Base-by-base conservation (phyloP, 2,113 vertebrate genomes). In the Prunella fulvescens region DNA sequence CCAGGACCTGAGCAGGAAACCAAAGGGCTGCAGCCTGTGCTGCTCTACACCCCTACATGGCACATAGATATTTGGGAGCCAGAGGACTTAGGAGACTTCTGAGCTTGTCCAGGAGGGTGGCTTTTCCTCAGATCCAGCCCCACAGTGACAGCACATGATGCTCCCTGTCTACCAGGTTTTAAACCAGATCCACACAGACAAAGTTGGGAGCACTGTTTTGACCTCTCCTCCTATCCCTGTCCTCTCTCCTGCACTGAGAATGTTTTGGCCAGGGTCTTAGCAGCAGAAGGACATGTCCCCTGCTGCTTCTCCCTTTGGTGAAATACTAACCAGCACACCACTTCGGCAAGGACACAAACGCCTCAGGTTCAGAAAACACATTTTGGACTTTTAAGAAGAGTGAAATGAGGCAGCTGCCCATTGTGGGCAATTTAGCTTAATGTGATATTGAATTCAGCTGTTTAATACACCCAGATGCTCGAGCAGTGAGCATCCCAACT, bases 401-500 rank as follows among this genome's bases (percentile, higher is more conserved):
- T 51, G 39, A 91, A 88, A 90, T 58, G 85, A 88, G 87, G 79
- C 85, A 90, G 92, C 90, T 93, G 90, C 77, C 93, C 81, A 93
- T 66, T 77, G 92, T 93, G 93, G 88, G 85, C 82, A 93, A 86
- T 95, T 94, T 70, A 81, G 67, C 58, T 86, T 87, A 93, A 90
- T 93, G 62, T 54, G 67, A 73, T 93, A 73, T 71, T 83, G 81
- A 90, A 94, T 90, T 93, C 87, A 90, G 90, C 74, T 90, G 71
- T 80, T 94, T 88, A 88, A 93, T 92, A 91, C 14, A 95, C 89
- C 45, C 95, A 95, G 94, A 90, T 92, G 94, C 85, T 95, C 85
- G 87, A 85, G 87, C 90, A 91, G 54, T 47, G 87, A 95, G 54
- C 66, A 28, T 45, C 74, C 29, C 79, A 62, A 70, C 64, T 77